Evolutionary conservation across 2,888 invertebrate genomes (phyloP).

Genomic region (Parthenolecanium corni): DNA sequence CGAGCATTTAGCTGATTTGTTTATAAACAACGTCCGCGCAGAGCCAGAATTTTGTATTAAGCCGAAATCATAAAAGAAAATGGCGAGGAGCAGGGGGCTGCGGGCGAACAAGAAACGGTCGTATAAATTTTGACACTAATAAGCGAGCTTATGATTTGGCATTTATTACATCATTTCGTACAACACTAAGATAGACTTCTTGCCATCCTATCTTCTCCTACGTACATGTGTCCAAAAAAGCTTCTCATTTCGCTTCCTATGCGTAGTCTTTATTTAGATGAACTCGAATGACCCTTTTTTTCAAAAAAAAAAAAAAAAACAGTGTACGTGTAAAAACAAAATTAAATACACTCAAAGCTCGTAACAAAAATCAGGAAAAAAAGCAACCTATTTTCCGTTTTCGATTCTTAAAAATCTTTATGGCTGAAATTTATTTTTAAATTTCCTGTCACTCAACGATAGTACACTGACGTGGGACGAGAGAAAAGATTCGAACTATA

Average conservation of each 20-base stretch:
- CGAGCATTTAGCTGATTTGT: conserved; percentile 5
- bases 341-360: too few relatives aligned
- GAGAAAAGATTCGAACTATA: too few relatives aligned
- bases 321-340: too few relatives aligned
- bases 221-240: conserved; percentile 17
- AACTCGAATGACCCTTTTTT: conserved; percentile 19
- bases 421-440: too few relatives aligned
- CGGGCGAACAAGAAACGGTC: conserved; percentile 1
- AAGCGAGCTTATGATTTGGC: conserved; percentile 22
- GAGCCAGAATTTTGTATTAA: conserved; percentile 15
- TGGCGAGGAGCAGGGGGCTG: too few relatives aligned
- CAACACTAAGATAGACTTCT: conserved; percentile 10
- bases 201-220: neutral
- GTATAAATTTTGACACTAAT: conserved; percentile 19
- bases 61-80: neutral
- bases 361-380: too few relatives aligned
- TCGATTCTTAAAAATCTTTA: too few relatives aligned
- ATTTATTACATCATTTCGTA: conserved; percentile 22
- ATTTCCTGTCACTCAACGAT: too few relatives aligned
- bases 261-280: conserved; percentile 22
- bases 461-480: too few relatives aligned
- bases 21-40: conserved; percentile 13
- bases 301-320: too few relatives aligned
- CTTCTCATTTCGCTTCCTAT: conserved; percentile 7
- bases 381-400: too few relatives aligned